Evolutionary conservation across 2,797 vertebrate genomes (phyloP).

Genomic region (Coracias cyanogaster): DNA sequence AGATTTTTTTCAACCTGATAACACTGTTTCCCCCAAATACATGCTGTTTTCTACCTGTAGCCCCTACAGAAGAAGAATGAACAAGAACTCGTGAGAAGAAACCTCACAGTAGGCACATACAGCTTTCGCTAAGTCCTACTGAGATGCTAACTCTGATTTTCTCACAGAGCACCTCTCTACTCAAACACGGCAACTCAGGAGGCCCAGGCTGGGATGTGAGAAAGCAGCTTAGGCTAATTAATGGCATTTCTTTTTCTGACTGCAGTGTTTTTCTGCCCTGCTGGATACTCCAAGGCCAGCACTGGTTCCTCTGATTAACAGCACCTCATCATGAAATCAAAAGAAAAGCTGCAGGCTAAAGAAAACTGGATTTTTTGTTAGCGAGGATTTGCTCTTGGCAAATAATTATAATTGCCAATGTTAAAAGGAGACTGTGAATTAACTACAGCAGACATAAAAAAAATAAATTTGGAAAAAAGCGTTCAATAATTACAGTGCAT

Average conservation of each 20-base stretch:
- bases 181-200: not conserved
- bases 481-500: slow-evolving; percentile 41
- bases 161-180: not conserved
- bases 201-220: not conserved
- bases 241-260: slow-evolving; percentile 32
- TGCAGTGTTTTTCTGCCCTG: slow-evolving; percentile 35
- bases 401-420: slow-evolving; percentile 47
- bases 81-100: not conserved
- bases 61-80: not conserved
- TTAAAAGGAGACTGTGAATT: slow-evolving; percentile 59
- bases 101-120: not conserved
- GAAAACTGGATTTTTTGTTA: slow-evolving; percentile 40
- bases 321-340: slow-evolving; percentile 29
- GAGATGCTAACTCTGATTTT: not conserved
- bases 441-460: slow-evolving; percentile 35
- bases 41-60: not conserved
- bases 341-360: slow-evolving; percentile 60
- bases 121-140: not conserved
- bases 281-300: slow-evolving; percentile 36
- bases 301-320: slow-evolving; percentile 40
- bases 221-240: slow-evolving; percentile 53
- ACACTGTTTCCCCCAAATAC: not conserved
- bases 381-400: slow-evolving; percentile 33
- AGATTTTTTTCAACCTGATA: not conserved
- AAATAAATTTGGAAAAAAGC: slow-evolving; percentile 33